Percentiles rank a stretch among this genome's conserved stretches.
phyloP scores from a whole-genome alignment of 2,888 invertebrate genomes.

The Caenorhabditis japonica region DNA sequence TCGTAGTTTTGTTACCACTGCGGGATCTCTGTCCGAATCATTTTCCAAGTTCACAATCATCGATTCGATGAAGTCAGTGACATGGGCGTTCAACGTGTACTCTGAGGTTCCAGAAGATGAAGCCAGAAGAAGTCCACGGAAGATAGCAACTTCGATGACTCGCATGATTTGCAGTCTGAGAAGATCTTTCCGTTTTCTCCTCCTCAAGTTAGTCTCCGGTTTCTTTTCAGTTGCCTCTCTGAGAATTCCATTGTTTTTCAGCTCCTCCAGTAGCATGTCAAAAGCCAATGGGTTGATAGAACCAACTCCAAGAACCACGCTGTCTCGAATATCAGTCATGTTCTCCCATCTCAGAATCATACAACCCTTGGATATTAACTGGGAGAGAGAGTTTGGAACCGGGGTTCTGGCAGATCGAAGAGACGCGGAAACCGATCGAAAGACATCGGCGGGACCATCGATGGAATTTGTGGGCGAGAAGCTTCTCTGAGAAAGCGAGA shows the following conservation, averaged over 20 bases:
- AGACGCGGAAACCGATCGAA: constrained; percentile 62
- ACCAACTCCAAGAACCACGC: constrained; percentile 90
- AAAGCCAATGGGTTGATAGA: constrained; percentile 94
- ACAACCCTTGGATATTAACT: constrained; percentile 54
- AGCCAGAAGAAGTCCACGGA: constrained; percentile 78
- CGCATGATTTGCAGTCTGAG: constrained; percentile 91
- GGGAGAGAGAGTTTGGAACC: constrained; percentile 50
- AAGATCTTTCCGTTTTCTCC: constrained; percentile 90
- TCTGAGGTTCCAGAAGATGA: constrained; percentile 84
- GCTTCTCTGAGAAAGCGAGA: constrained; percentile 82
- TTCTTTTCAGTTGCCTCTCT: constrained; percentile 84
- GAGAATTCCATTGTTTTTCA: constrained; percentile 85
- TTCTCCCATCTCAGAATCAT: constrained; percentile 91
- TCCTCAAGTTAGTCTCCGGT: constrained; percentile 91
- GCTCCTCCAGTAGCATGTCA: constrained; percentile 96
- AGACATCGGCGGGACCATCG: constrained; percentile 56
- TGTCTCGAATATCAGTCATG: constrained; percentile 91
- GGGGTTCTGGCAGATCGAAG: constrained; percentile 50
- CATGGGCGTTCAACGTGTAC: constrained; percentile 83
- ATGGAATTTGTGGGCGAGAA: constrained; percentile 84
- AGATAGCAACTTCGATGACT: constrained; percentile 83
- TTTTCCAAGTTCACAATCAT: constrained; percentile 89
- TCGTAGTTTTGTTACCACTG: constrained; percentile 87
- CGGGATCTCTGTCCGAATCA: constrained; percentile 87
- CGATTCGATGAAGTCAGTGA: constrained; percentile 95